phyloP scores from a whole-genome alignment of 2,888 invertebrate genomes.

The Subacronicta megacephala region DNA sequence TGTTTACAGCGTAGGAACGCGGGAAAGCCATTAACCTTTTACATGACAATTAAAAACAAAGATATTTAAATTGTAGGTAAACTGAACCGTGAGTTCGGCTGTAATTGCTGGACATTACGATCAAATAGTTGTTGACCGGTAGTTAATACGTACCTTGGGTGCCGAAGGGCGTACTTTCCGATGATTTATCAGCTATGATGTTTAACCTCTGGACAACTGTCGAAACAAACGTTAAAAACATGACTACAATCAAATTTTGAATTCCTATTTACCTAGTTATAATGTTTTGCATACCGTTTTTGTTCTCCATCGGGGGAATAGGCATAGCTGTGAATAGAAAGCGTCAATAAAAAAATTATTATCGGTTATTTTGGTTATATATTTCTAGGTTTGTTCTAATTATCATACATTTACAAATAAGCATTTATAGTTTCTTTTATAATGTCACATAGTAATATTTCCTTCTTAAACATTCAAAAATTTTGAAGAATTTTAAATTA shows the following conservation, averaged over 20 bases:
- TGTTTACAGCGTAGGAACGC: conserved; percentile 3
- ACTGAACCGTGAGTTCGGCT: conserved; percentile 24
- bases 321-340: conserved; percentile 78
- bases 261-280: no score
- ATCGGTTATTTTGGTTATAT: no score
- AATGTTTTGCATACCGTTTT: conserved; percentile 72
- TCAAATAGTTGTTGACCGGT: conserved; percentile 36
- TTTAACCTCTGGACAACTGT: conserved; percentile 84
- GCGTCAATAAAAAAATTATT: neutral
- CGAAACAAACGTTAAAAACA: conserved; percentile 42
- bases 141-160: conserved; percentile 78
- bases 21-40: conserved; percentile 30
- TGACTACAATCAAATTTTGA: conserved; percentile 27
- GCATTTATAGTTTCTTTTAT: no score
- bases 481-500: no score
- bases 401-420: no score
- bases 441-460: no score
- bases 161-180: conserved; percentile 83
- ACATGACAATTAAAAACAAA: conserved; percentile 40
- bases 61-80: conserved; percentile 50
- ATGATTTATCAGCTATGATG: conserved; percentile 81
- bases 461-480: no score
- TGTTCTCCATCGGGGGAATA: conserved; percentile 79
- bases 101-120: conserved; percentile 55
- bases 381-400: no score